Percentiles rank a stretch among this genome's conserved stretches.
These are phyloP conservation scores for Catagonus wagneri DNA, from an alignment of 2,113 vertebrate genomes.

Conservation along the genomic window DNA sequence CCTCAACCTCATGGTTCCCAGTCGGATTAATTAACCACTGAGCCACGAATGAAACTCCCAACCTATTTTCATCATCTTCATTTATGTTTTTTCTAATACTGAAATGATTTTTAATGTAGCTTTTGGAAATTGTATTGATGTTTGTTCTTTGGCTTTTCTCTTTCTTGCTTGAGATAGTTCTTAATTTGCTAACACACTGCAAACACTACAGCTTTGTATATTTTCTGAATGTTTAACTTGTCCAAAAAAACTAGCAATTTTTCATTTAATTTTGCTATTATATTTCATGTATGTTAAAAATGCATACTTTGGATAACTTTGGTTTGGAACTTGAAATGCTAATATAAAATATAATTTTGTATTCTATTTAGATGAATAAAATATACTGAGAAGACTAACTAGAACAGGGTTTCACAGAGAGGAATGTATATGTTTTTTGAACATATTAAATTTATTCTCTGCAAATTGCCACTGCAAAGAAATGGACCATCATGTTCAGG, in stretches of 20 bases:
- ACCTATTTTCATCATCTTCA: conserved; percentile 1
- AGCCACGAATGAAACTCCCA: too few relatives aligned
- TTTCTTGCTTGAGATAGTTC: conserved; percentile 47
- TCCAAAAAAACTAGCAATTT: conserved; percentile 23
- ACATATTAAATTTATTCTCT: background rate
- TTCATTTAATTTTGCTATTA: conserved; percentile 9
- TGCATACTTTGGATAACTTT: conserved; percentile 10
- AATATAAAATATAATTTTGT: conserved; percentile 41
- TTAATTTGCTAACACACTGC: conserved; percentile 60
- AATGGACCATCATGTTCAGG: background rate
- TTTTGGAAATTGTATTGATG: background rate
- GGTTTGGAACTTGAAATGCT: background rate
- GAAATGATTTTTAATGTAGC: conserved; percentile 38
- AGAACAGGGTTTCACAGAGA: conserved; percentile 37
- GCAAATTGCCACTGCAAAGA: background rate
- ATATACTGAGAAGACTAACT: background rate
- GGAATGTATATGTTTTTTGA: background rate
- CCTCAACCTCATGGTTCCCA: too few relatives aligned
- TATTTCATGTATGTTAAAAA: conserved; percentile 36
- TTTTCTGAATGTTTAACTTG: conserved; percentile 64
- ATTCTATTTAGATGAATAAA: background rate
- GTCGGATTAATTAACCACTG: too few relatives aligned
- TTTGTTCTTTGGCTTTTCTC: conserved; percentile 63
- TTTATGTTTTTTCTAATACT: conserved; percentile 13
- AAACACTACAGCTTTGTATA: conserved; percentile 49